phyloP scores from a whole-genome alignment of 1,140 invertebrate species.

The Eubasilissa regina region DNA sequence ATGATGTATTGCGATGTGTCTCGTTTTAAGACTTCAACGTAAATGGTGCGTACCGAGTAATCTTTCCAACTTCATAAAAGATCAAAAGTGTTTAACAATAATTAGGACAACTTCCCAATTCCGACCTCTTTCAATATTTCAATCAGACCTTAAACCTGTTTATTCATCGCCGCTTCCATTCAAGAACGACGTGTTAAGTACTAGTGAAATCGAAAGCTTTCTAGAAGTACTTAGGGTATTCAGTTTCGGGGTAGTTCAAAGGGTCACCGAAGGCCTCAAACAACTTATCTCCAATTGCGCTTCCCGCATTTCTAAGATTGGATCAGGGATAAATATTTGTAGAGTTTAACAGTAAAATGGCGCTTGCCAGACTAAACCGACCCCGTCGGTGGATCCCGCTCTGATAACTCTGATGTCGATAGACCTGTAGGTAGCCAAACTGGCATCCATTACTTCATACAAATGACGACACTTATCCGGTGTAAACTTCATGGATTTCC shows the following conservation, averaged over 20 bases:
- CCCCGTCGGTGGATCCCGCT: background rate
- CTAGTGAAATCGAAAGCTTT: conserved; percentile 10
- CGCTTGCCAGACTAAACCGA: conserved; percentile 26
- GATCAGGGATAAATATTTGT: conserved; percentile 51
- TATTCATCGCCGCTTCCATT: conserved; percentile 8
- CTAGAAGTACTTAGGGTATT: background rate
- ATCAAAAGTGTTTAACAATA: too few species aligned
- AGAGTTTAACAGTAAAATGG: conserved; percentile 51
- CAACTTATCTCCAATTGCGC: conserved; percentile 49
- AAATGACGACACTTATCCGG: background rate
- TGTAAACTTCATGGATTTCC: conserved; percentile 26
- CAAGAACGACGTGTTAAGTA: conserved; percentile 21
- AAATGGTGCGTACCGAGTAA: too few species aligned
- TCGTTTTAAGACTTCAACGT: too few species aligned
- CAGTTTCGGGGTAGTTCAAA: conserved; percentile 14
- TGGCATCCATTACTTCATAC: background rate
- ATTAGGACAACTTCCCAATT: too few species aligned
- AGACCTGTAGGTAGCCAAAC: background rate
- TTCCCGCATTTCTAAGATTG: conserved; percentile 47
- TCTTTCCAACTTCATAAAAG: too few species aligned
- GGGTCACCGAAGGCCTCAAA: conserved; percentile 47
- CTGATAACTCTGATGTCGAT: background rate
- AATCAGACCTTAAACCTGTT: background rate
- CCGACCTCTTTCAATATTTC: too few species aligned
- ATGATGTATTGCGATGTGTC: too few species aligned